A percentile compares a stretch with the other conserved stretches of the same genome.
These are phyloP conservation scores for Gorsachius goisagi DNA, from an alignment of 2,113 vertebrate genomes.

Conservation along the genomic window DNA sequence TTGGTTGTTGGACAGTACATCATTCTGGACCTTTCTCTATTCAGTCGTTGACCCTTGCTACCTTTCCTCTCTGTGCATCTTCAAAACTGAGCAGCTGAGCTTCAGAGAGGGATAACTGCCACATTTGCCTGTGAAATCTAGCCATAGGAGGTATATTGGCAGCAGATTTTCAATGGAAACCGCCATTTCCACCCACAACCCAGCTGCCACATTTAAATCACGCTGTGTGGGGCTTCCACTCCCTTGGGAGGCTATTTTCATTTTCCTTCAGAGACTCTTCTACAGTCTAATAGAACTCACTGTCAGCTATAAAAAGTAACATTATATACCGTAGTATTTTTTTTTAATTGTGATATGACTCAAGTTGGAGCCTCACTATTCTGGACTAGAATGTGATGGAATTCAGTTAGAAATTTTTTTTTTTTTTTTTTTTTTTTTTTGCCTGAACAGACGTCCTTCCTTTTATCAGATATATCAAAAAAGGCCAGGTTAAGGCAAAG, in stretches of 20 bases:
- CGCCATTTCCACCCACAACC: conserved; percentile 43
- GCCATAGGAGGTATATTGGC: conserved; percentile 26
- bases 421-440: not conserved
- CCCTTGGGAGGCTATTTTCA: conserved; percentile 41
- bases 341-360: not conserved
- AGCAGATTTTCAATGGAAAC: conserved; percentile 53
- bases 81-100: conserved; percentile 9
- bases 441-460: not conserved
- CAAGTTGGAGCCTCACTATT: not conserved
- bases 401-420: not conserved
- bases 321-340: conserved; percentile 14
- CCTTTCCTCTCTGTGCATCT: not conserved
- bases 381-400: not conserved
- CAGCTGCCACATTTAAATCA: conserved; percentile 54
- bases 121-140: not conserved
- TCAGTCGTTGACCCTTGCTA: not conserved
- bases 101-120: not conserved
- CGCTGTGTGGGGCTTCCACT: conserved; percentile 57
- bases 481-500: not conserved
- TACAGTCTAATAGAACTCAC: conserved; percentile 38
- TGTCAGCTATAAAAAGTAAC: conserved; percentile 44
- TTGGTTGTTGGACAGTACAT: not conserved
- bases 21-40: not conserved
- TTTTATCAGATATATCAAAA: not conserved
- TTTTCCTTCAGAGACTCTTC: conserved; percentile 29